These are phyloP conservation scores for Argentina silus DNA, from an alignment of 2,797 vertebrate species.

Conservation along the genomic window DNA sequence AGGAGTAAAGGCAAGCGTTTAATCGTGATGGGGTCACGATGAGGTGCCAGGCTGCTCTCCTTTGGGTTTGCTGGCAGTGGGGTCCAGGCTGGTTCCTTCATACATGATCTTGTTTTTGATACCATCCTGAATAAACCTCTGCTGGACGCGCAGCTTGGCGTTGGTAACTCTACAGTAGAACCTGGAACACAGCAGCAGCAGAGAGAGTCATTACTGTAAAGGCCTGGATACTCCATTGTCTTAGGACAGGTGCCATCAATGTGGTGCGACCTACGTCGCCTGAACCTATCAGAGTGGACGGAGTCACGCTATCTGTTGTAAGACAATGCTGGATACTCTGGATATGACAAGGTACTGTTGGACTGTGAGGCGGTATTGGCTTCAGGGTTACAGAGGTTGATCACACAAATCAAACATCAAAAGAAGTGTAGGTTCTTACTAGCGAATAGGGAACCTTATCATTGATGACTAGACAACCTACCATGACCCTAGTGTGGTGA, in stretches of 20 bases:
- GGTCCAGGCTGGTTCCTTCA: conserved; percentile 73
- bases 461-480: conserved; percentile 43
- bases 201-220: neutral
- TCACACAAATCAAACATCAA: neutral
- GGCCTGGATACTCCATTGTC: neutral
- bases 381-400: neutral
- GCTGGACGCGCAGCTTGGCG: conserved; percentile 68
- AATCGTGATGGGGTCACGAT: conserved; percentile 6
- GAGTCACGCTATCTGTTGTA: too few species aligned
- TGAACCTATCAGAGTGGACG: too few species aligned
- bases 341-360: too few species aligned
- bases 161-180: conserved; percentile 35
- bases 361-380: neutral
- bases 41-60: conserved; percentile 43
- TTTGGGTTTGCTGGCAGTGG: conserved; percentile 41
- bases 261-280: too few species aligned
- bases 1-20: neutral
- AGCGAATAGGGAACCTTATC: neutral
- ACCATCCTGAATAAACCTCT: conserved; percentile 70
- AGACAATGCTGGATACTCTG: too few species aligned
- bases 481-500: conserved; percentile 79
- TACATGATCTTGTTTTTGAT: conserved; percentile 77
- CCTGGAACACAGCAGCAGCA: neutral
- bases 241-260: too few species aligned
- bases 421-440: neutral